These are phyloP conservation scores for Cheilosia grossa DNA, from an alignment of 2,888 invertebrate genomes.

Conservation along the genomic window DNA sequence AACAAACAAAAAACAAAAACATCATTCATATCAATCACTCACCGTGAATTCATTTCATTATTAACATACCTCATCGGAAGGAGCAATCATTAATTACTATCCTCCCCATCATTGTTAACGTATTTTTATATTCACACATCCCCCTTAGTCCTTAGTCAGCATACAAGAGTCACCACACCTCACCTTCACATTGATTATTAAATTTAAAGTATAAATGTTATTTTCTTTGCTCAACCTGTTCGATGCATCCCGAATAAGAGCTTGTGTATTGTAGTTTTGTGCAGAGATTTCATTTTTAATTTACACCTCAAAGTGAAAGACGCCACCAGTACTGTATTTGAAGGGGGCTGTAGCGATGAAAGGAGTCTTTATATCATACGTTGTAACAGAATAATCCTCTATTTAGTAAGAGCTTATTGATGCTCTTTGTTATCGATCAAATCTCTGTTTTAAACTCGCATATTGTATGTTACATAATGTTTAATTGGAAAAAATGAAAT, in stretches of 20 bases:
- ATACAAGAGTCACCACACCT: slow-evolving; percentile 35
- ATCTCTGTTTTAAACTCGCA: slow-evolving; percentile 24
- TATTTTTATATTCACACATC: slow-evolving; percentile 34
- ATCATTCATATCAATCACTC: slow-evolving; percentile 66
- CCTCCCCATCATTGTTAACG: slow-evolving; percentile 30
- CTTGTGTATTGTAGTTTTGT: slow-evolving; percentile 42
- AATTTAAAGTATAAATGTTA: not conserved
- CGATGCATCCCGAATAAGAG: slow-evolving; percentile 37
- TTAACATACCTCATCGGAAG: slow-evolving; percentile 56
- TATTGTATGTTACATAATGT: slow-evolving; percentile 12
- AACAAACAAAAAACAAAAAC: not conserved
- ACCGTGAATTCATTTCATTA: slow-evolving; percentile 46
- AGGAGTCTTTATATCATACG: not conserved
- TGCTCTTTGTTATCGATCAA: slow-evolving; percentile 15
- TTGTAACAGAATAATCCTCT: slow-evolving; percentile 29
- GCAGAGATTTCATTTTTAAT: slow-evolving; percentile 20
- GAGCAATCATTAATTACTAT: slow-evolving; percentile 42
- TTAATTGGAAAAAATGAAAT: slow-evolving; percentile 34
- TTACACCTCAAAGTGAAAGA: not conserved
- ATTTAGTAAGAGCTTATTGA: slow-evolving; percentile 11
- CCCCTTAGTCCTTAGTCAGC: slow-evolving; percentile 13
- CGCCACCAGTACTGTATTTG: slow-evolving; percentile 45
- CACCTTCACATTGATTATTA: slow-evolving; percentile 15
- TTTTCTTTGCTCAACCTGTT: slow-evolving; percentile 22
- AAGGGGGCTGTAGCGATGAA: slow-evolving; percentile 43